Evolutionary conservation across 92 coral and sea anemone species (phyloP).

Genomic region (Porites rus): DNA sequence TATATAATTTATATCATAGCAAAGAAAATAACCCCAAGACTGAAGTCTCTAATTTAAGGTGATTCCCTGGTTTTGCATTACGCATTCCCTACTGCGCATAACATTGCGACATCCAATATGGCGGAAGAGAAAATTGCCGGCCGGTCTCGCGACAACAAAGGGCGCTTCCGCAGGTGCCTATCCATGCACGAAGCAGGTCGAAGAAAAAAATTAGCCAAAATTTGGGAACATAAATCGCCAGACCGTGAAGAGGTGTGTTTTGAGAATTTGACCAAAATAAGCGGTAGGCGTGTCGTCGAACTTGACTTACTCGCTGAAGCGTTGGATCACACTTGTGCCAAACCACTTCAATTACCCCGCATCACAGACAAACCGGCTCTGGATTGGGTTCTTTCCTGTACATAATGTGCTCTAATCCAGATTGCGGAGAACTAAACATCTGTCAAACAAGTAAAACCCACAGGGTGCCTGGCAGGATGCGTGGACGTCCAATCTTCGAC

Average conservation of each 20-base stretch:
- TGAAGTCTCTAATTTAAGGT: not conserved
- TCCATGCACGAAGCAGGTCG: not conserved
- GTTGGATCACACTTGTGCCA: conserved; percentile 8
- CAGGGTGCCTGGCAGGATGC: not conserved
- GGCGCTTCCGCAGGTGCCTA: not conserved
- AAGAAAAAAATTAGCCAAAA: not conserved
- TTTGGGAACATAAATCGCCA: not conserved
- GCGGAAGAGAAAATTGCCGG: not conserved
- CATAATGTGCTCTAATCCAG: conserved; percentile 15
- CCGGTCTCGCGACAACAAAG: not conserved
- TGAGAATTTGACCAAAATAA: not conserved
- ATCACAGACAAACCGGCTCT: not conserved
- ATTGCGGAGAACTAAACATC: conserved; percentile 37
- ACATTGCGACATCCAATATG: conserved; percentile 15
- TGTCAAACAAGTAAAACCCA: conserved; percentile 31
- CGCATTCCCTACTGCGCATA: conserved; percentile 9
- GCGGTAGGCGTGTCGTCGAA: conserved; percentile 10
- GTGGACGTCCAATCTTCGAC: conserved; percentile 25
- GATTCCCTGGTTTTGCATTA: conserved; percentile 19
- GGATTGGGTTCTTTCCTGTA: conserved; percentile 34
- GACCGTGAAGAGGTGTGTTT: not conserved
- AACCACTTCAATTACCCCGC: conserved; percentile 21
- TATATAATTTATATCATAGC: no score
- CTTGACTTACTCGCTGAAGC: not conserved
- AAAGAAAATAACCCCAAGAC: no score